Evolutionary conservation across 2,888 invertebrate genomes (phyloP), one percentile per base, ranked within the genome.

Genomic region (Scaeva pyrastri): DNA sequence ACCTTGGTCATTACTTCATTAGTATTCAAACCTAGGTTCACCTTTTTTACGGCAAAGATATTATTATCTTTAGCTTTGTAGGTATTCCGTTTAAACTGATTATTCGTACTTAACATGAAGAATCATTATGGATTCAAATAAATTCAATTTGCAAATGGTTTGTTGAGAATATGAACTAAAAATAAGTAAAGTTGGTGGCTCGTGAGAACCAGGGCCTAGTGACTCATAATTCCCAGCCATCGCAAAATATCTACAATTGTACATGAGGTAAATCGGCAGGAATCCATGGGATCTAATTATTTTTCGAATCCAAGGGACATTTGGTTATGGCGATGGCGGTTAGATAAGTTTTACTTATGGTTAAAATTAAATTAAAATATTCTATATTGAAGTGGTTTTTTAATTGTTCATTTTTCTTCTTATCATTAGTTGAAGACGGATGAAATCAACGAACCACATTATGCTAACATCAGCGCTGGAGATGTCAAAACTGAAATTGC

Each of bases 401-500:
- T 58, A 60, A 14, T 58, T 23, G 39, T 48, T 43, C 45, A 21
- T 74, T n/a, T 26, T 41, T 21, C 72, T 76, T 50, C 43, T 5
- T 56, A 50, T 12, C 45, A 3, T 26, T n/a, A 52, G 21, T 58
- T 77, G 45, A 71, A 82, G 86, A 52, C 70, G 39, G 58, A 66
- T 10, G 74, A 71, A 50, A 41, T 16, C 39, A 64, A 82, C 23
- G 77, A 82, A 50, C 56, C 76, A 43, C 77, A 86, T 62, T 86
- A 74, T 5, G 62, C 48, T n/a, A 91, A 90, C 88, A 91, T 91
- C 76, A 91, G 90, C 74, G 91, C 91, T 75, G 92, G 91, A 71
- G 91, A 91, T 90, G 92, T 91, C 83, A 91, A 91, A 90, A 92
- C 91, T 60, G 91, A 91, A 91, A 91, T 91, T 89, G 91, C 90